phyloP scores from a whole-genome alignment of 1,140 invertebrate species.

The Lucilia cuprina region DNA sequence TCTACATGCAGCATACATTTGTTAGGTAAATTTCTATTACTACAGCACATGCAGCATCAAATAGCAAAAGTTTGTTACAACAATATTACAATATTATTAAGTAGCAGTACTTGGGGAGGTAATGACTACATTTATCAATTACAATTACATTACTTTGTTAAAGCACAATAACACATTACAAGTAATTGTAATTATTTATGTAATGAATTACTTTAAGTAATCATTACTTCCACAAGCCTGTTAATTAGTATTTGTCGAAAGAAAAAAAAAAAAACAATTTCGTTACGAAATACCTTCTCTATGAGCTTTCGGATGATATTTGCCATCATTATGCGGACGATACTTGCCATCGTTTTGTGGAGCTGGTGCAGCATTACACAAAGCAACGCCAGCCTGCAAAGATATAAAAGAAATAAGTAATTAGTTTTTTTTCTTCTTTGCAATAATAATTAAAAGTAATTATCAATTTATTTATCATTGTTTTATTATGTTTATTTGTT shows the following conservation, averaged over 20 bases:
- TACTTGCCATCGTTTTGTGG: slow-evolving; percentile 51
- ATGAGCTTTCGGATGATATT: slow-evolving; percentile 50
- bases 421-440: neutral
- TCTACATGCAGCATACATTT: neutral
- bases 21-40: neutral
- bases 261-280: neutral
- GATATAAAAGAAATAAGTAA: neutral
- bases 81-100: no score
- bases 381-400: slow-evolving; percentile 52
- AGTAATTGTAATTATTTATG: no score
- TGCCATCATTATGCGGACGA: slow-evolving; percentile 53
- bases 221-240: neutral
- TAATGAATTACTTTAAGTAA: no score
- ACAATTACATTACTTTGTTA: no score
- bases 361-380: slow-evolving; percentile 51
- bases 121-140: no score
- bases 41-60: neutral
- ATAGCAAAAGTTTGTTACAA: neutral
- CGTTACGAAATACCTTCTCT: slow-evolving; percentile 57
- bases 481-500: neutral
- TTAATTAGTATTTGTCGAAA: neutral
- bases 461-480: neutral
- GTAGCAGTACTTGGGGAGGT: no score
- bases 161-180: no score
- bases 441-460: neutral